These are phyloP conservation scores for Epinephelus lanceolatus DNA, from an alignment of 2,113 vertebrate species.

Conservation along the genomic window DNA sequence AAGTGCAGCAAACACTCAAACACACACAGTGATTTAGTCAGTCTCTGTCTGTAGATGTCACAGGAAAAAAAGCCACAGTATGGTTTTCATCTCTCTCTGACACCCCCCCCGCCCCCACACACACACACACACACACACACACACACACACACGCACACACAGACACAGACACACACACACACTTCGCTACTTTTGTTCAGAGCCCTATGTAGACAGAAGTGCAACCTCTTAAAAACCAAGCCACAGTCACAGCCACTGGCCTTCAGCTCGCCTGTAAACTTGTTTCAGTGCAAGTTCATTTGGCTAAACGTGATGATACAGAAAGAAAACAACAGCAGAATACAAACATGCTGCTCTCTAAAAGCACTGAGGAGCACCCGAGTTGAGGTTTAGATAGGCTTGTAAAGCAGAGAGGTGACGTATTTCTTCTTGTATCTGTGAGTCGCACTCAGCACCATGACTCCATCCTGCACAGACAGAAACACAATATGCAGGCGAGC, in stretches of 20 bases:
- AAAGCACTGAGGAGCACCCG: conserved; percentile 26
- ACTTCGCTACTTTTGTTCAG: conserved; percentile 45
- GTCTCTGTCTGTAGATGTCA: conserved; percentile 36
- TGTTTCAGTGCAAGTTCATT: conserved; percentile 68
- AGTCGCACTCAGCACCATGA: conserved; percentile 98
- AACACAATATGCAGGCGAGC: conserved; percentile 37
- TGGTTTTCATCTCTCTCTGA: conserved; percentile 17
- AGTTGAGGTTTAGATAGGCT: conserved; percentile 80
- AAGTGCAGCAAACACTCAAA: conserved; percentile 34
- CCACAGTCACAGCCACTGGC: conserved; percentile 20
- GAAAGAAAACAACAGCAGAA: conserved; percentile 21
- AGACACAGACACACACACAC: neutral
- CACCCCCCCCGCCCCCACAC: neutral
- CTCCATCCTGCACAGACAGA: conserved; percentile 88
- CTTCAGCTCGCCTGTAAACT: conserved; percentile 60
- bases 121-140: neutral
- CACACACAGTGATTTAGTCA: conserved; percentile 63
- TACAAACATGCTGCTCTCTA: conserved; percentile 56
- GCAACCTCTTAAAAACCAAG: conserved; percentile 26
- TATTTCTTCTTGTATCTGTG: conserved; percentile 99
- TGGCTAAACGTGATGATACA: conserved; percentile 55
- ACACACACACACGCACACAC: neutral
- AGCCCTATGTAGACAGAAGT: conserved; percentile 65
- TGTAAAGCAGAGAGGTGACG: conserved; percentile 93
- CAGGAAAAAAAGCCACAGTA: conserved; percentile 50